Evolutionary conservation across 2,888 invertebrate genomes (phyloP), one percentile per base, ranked within the genome.

Genomic region (Parnassius mnemosyne): DNA sequence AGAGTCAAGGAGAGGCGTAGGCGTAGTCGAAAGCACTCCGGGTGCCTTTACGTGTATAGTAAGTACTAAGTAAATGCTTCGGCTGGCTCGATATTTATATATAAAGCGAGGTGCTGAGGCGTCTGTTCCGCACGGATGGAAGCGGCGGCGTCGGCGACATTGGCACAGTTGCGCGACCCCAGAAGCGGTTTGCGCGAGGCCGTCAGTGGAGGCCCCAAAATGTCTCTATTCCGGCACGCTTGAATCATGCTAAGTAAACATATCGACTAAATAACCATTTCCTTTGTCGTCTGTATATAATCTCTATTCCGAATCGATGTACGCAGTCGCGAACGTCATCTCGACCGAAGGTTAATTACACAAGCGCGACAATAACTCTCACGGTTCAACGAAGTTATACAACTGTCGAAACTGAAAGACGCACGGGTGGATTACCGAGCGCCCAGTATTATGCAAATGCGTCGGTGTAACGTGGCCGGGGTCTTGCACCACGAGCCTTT

Each of bases 81-180:
- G 25, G 51, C 16, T 46, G 43, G 51, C 16, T 41, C 20, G 43
- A 56, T 34, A 12, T 25, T 52, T 47, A 58, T 58, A 68, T 68
- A 68, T 69, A 64, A 68, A 70, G 71, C 63, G 69, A 66, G 7
- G 49, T 49, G 70, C 68, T 66, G 66, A 66, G 66, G 70, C 61
- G 67, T 66, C 77, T 75, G 89, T 89, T 87, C 87, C 85, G 88
- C 87, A 83, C 83, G 87, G 83, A 70, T 75, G 83, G 77, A 67
- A 77, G 69, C 71, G 71, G 70, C 73, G 70, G 54, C 60, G 63
- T 13, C 72, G 68, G 77, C 82, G 90, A 91, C 90, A 90, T 90
- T 90, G 91, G 90, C 90, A 90, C 87, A 89, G 81, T 89, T 90
- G 84, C 78, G 84, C 79, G 82, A 86, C 89, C 87, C 89, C 90